Conservation (phyloP, 2,113 vertebrate genomes). For the Leptosomus discolor region DNA sequence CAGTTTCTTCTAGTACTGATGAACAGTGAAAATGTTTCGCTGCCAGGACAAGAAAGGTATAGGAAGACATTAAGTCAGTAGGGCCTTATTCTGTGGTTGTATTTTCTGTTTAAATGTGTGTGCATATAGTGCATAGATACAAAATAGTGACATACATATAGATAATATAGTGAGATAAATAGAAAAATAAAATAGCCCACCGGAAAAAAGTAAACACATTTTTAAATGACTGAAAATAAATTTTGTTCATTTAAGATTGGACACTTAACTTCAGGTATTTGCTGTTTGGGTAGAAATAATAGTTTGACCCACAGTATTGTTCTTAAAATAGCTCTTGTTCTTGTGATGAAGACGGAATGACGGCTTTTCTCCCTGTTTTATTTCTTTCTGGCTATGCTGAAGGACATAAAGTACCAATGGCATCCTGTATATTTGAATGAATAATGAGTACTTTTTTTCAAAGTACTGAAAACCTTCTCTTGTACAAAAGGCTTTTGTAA, state of each 20-base stretch:
- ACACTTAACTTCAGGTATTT: background rate
- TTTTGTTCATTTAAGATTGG: background rate
- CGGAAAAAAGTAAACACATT: background rate
- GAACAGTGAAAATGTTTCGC: background rate
- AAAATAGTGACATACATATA: background rate
- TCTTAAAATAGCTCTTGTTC: background rate
- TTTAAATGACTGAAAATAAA: background rate
- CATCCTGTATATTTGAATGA: background rate
- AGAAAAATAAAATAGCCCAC: background rate
- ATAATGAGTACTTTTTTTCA: background rate
- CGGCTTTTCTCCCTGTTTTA: background rate
- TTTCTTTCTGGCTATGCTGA: background rate
- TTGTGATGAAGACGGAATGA: background rate
- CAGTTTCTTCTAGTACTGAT: slow-evolving; percentile 6
- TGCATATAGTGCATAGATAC: background rate
- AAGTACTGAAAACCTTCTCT: background rate
- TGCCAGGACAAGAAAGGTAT: background rate
- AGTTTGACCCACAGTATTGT: background rate
- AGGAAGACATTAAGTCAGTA: background rate
- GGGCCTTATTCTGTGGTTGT: background rate
- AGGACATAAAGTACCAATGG: background rate
- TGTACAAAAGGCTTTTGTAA: background rate
- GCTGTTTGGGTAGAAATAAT: background rate
- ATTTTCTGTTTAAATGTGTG: background rate
- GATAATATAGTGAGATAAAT: background rate